Base-by-base conservation (phyloP, 2,797 vertebrate genomes). In the Sebastiscus albofasciatus region DNA sequence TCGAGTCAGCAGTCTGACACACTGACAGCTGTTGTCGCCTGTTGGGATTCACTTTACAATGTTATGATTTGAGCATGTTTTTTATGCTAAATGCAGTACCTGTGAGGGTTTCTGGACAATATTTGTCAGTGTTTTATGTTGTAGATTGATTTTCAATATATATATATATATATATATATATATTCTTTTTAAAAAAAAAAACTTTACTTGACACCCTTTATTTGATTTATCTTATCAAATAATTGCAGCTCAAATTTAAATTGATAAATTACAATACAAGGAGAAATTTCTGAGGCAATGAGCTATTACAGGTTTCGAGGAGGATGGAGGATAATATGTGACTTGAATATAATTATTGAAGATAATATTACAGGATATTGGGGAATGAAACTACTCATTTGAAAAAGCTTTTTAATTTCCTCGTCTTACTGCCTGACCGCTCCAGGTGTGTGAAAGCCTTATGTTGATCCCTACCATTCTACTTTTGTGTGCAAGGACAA, bases 401-500 rank as follows among this genome's bases (percentile, higher is more conserved):
- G 29, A 27, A 67, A n/a, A 27, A 24, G 14, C 13, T 27, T 18
- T 18, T 66, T 20, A 66, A 59, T 54, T 55, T 18, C 24, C 14
- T 58, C 34, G 8, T 65, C 22, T 27, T 8, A 6, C 9, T 20
- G 8, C 11, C 26, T 10, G 24, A 54, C 24, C 20, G 55, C 39
- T 58, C 8, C 34, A 26, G 59, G 31, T 76, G 77, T 65, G 39
- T 42, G 24, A 67, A 27, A 58, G 65, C 42, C 61, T 82, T 33
- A n/a, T 18, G 16, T 75, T 70, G 39, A 66, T 66, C 61, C 9
- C 20, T 2, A 11, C 55, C 33, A 13, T 33, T 67, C 79, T 42
- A 62, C 56, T 46, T 72, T 56, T 36, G 34, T 60, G 69, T 64
- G 61, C 66, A 76, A 74, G 29, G 54, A 55, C 79, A 76, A 58